These are phyloP conservation scores for Plodia interpunctella DNA, from an alignment of 1,140 invertebrate species.

Conservation along the genomic window DNA sequence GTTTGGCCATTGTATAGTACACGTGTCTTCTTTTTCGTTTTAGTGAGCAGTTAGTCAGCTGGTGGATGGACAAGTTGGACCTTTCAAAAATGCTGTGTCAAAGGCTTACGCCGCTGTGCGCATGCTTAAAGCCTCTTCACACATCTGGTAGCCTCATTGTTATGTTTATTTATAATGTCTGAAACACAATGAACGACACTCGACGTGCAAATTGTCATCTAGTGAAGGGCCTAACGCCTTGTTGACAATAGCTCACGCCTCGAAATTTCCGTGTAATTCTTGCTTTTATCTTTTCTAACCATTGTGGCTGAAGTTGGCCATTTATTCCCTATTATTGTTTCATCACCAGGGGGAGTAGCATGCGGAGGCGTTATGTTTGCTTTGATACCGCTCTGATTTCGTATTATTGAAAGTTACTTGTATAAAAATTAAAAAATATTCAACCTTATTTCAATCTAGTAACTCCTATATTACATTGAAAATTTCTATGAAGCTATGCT, in stretches of 20 bases:
- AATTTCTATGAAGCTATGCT: neutral
- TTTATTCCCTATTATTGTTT: conserved; percentile 66
- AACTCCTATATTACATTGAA: neutral
- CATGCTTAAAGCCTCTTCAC: conserved; percentile 32
- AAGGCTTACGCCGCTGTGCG: conserved; percentile 34
- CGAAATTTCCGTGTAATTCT: conserved; percentile 72
- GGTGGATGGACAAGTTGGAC: conserved; percentile 18
- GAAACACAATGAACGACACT: conserved; percentile 56
- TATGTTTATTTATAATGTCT: conserved; percentile 66
- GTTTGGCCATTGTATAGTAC: neutral
- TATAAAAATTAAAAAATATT: neutral
- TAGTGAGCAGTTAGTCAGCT: conserved; percentile 16
- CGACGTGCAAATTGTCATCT: conserved; percentile 70
- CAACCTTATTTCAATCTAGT: neutral
- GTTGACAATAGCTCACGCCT: conserved; percentile 59
- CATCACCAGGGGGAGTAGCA: conserved; percentile 41
- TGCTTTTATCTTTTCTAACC: conserved; percentile 59
- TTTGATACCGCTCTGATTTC: conserved; percentile 45
- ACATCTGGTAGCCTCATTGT: conserved; percentile 63
- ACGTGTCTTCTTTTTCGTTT: conserved; percentile 2
- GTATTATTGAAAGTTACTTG: conserved; percentile 14
- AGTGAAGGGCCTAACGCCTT: conserved; percentile 38
- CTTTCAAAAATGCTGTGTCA: conserved; percentile 22
- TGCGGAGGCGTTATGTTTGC: conserved; percentile 64
- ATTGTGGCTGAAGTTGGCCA: conserved; percentile 63